Evolutionary conservation across 2,113 vertebrate species (phyloP), one percentile per base, ranked within the genome.

Genomic region (Channa argus): DNA sequence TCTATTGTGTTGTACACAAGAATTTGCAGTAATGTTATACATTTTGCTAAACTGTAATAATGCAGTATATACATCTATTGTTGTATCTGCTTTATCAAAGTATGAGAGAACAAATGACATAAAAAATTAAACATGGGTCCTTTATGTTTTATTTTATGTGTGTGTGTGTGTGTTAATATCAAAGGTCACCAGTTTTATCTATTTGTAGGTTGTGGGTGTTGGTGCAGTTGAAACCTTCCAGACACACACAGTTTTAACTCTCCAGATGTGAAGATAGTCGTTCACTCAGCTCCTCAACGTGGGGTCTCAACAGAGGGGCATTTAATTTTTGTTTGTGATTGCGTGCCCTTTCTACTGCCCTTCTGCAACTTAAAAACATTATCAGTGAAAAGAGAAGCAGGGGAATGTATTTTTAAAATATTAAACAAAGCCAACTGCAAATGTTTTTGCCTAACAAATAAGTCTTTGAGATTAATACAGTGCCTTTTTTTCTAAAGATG

Each of bases 1-100:
- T 59, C n/a, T 70, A 39, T 90, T 90, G 83, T 90, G 90, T 88
- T 88, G 60, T 71, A 88, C 78, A 86, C 82, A 88, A 85, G 63
- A 86, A 65, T 75, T 60, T 77, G 72, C 45, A 84, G 67, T 86
- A 89, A 91, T 90, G 88, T 88, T 88, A 89, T 91, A 90, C 85
- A 92, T 90, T 88, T 86, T 87, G 79, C 34, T 77, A 77, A 75
- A 82, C 51, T 83, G 67, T 87, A 60, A 78, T 59, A 74, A 86
- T 84, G 82, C 68, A 84, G 73, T 84, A 77, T 71, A 80, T 73
- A 56, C 87, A 2, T 83, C 60, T 79, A 15, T 81, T 87, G 80
- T 86, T 76, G 77, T 86, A 90, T 86, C 67, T 89, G 87, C 84
- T 84, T 84, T 44, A 70, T 80, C 14, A 61, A 77, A 49, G 34